These are phyloP conservation scores for Babyrousa celebensis DNA, from an alignment of 2,797 vertebrate species.

Conservation along the genomic window DNA sequence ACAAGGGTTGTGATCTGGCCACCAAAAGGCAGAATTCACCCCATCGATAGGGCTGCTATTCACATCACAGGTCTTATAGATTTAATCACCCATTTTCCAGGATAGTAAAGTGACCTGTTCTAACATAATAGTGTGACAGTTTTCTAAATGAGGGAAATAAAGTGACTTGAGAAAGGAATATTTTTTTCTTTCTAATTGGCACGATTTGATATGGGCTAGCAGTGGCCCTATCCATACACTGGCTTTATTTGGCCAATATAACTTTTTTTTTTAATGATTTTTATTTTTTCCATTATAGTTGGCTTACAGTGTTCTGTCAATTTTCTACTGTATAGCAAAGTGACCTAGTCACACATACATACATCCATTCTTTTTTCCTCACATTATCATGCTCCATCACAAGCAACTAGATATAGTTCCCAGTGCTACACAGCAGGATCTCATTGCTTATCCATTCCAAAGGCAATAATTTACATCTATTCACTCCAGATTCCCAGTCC, in stretches of 20 bases:
- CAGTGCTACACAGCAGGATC: too few species aligned
- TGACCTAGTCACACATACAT: too few species aligned
- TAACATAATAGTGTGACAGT: not conserved
- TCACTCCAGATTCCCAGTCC: too few species aligned
- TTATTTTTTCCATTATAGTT: too few species aligned
- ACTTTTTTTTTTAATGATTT: not conserved
- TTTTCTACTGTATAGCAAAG: too few species aligned
- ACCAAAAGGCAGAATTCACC: not conserved
- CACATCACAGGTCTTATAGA: not conserved
- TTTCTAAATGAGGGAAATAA: slow-evolving; percentile 7
- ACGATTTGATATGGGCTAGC: not conserved
- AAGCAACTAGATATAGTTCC: too few species aligned
- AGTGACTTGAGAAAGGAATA: not conserved
- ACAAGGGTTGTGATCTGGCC: not conserved
- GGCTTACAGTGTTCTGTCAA: too few species aligned
- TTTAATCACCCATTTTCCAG: not conserved
- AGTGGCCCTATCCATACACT: not conserved
- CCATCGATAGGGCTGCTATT: not conserved
- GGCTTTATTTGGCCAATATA: not conserved
- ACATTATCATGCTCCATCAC: too few species aligned
- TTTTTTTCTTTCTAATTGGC: not conserved
- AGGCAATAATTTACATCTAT: too few species aligned
- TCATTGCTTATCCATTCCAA: too few species aligned
- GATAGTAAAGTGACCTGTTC: not conserved
- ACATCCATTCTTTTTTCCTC: too few species aligned